These are phyloP conservation scores for Drosophila quinaria DNA, from an alignment of 2,888 invertebrate genomes.

Conservation along the genomic window DNA sequence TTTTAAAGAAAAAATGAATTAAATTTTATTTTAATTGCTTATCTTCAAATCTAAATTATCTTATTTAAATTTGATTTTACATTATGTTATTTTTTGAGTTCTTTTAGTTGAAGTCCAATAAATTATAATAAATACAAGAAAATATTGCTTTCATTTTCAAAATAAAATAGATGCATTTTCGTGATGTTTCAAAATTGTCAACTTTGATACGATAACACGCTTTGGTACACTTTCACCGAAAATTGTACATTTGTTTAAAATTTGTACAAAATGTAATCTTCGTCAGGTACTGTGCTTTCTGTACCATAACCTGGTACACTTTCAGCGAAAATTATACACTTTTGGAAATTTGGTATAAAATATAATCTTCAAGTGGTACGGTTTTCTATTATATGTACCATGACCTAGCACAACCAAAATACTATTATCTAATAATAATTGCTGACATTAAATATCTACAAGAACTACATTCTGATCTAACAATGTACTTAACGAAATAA, in stretches of 20 bases:
- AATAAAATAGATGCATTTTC: too few relatives aligned
- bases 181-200: too few relatives aligned
- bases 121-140: too few relatives aligned
- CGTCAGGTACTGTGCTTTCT: too few relatives aligned
- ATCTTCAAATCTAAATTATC: background rate
- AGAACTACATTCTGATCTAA: background rate
- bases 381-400: background rate
- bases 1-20: background rate
- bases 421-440: background rate
- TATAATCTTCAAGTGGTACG: background rate
- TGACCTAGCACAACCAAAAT: background rate
- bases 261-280: background rate
- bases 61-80: too few relatives aligned
- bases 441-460: background rate
- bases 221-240: background rate
- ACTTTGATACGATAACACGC: background rate
- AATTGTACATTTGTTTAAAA: background rate
- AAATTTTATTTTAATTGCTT: background rate
- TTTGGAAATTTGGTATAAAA: background rate
- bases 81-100: too few relatives aligned
- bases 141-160: too few relatives aligned
- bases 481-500: background rate
- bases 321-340: background rate
- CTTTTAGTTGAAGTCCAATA: too few relatives aligned
- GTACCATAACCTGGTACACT: background rate